Percentiles rank a stretch among this genome's conserved stretches.
Conservation (phyloP, 1,140 invertebrate species). For the Belonocnema kinseyi region DNA sequence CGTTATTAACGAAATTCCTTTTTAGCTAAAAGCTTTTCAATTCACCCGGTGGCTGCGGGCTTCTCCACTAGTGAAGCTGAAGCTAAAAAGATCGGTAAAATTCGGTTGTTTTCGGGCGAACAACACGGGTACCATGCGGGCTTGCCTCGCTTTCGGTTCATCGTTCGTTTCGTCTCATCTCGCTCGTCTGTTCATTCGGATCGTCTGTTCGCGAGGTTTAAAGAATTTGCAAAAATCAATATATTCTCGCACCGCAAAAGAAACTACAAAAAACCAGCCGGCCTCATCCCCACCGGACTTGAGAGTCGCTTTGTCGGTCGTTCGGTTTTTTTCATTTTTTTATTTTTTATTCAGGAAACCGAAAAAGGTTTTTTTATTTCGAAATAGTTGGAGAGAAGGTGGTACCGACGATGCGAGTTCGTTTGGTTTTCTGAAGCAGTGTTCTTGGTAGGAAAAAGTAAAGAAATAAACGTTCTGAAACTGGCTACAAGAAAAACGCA, state of each 20-base stretch:
- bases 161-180: constrained; percentile 49
- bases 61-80: background rate
- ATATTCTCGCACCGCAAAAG: constrained; percentile 58
- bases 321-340: constrained; percentile 16
- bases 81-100: constrained; percentile 45
- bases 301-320: constrained; percentile 39
- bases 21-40: constrained; percentile 31
- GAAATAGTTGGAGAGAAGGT: constrained; percentile 12
- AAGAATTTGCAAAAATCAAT: constrained; percentile 73
- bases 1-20: constrained; percentile 29
- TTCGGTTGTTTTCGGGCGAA: constrained; percentile 54
- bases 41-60: background rate
- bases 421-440: constrained; percentile 5
- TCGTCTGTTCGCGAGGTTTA: constrained; percentile 51
- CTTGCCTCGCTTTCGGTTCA: constrained; percentile 43
- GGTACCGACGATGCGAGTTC: constrained; percentile 28
- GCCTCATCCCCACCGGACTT: constrained; percentile 5
- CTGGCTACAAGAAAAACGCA: background rate
- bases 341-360: background rate
- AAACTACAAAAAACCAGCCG: constrained; percentile 52
- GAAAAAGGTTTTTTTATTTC: constrained; percentile 28
- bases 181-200: constrained; percentile 40
- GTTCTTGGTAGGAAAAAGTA: background rate
- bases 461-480: background rate
- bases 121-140: constrained; percentile 42